Evolutionary conservation across 1,140 invertebrate genomes (phyloP).

Genomic region (Drosophila hydei): DNA sequence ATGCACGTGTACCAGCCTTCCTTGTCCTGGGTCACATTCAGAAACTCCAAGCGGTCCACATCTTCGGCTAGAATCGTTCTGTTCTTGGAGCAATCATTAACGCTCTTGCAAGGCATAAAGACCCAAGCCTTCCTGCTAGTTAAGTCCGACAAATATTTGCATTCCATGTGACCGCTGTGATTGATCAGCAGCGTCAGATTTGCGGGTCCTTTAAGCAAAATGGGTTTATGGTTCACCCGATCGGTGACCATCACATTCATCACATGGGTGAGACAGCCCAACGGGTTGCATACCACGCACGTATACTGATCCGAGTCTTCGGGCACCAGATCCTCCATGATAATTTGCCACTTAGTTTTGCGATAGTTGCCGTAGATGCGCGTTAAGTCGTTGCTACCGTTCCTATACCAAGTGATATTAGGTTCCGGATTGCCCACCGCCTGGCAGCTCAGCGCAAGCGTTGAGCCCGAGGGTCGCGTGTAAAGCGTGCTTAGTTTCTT

Average conservation of each 20-base stretch:
- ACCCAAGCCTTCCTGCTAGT: constrained; percentile 71
- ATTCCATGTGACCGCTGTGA: constrained; percentile 66
- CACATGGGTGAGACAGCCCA: constrained; percentile 91
- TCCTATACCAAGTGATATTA: constrained; percentile 92
- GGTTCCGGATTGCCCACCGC: constrained; percentile 90
- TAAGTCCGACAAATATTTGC: constrained; percentile 73
- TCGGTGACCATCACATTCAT: constrained; percentile 84
- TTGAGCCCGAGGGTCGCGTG: constrained; percentile 88
- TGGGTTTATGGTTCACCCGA: constrained; percentile 79
- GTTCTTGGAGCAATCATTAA: constrained; percentile 47
- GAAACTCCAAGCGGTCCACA: constrained; percentile 88
- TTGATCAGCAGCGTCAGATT: constrained; percentile 71
- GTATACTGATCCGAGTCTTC: constrained; percentile 93
- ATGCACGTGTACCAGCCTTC: constrained; percentile 97
- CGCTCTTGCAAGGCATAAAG: constrained; percentile 56
- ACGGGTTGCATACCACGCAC: constrained; percentile 91
- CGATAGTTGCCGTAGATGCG: constrained; percentile 82
- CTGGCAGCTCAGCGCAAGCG: constrained; percentile 87
- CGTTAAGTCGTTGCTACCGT: constrained; percentile 87
- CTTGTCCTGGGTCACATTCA: constrained; percentile 93
- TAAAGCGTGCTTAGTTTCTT: constrained; percentile 81
- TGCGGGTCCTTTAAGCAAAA: constrained; percentile 50
- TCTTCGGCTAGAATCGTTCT: constrained; percentile 48
- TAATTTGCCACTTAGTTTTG: constrained; percentile 88
- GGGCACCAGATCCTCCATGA: constrained; percentile 90